Base-by-base conservation (phyloP, 2,888 invertebrate genomes). In the Hydroisotoma schaefferi region DNA sequence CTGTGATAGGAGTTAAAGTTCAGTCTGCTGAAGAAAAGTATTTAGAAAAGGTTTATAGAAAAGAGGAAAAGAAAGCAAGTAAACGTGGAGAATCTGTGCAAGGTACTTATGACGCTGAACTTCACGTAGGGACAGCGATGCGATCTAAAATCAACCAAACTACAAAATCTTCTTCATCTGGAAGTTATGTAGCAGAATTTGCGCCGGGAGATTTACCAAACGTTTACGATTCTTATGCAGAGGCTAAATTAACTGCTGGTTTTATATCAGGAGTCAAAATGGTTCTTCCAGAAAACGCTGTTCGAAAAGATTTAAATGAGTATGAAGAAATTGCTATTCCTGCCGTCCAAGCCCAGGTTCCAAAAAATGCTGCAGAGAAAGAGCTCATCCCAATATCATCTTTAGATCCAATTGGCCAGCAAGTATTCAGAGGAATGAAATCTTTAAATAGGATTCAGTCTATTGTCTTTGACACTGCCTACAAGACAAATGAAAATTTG, bases 401-500 rank as follows among this genome's bases (percentile, higher is more conserved):
- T 25, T 77, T 88, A 71, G 87, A 88, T 75, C 80, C 91, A 82
- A 85, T 94, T 56, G 94, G 92, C 0, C 86, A 88, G 79, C 82
- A 87, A 78, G 94, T 91, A 0, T 99, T 99, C 77, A 84, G 85
- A 73, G 91, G 90, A 71, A 87, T 91, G 55, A 86, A 88, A 75
- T 81, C 84, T 54, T 80, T 99, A 33, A 99, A 99, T 78, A 82
- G 88, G 56, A 97, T 99, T 71, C 99, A 99, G 77, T 91, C 93
- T 0, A 87, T 97, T 47, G 98, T 99, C 0, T 99, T 88, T 77
- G 87, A 92, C 62, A 86, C 92, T 0, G 99, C 99, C 22, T 99
- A 98, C 79, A 86, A 90, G 73, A 92, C 91, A 2, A 95, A 97
- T 76, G 94, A 99, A 76, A 99, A 99, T 78, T 81, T 99, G 73